Evolutionary conservation across 2,113 vertebrate genomes (phyloP).

Genomic region (Erpornis zantholeuca): DNA sequence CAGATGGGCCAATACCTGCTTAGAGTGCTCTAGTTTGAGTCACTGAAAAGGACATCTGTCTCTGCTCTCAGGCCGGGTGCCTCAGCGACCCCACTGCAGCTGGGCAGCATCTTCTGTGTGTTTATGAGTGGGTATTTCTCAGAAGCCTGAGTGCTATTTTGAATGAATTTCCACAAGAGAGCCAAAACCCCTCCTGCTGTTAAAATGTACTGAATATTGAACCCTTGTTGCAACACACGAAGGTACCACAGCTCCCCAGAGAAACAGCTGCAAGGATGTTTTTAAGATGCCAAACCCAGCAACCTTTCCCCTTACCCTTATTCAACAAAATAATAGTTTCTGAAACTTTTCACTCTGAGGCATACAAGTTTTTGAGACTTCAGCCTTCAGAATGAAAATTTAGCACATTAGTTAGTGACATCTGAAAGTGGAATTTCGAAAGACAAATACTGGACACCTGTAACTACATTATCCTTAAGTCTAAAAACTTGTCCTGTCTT

Average conservation of each 20-base stretch:
- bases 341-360: not conserved
- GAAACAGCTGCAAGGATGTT: not conserved
- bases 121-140: not conserved
- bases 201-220: not conserved
- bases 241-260: not conserved
- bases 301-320: not conserved
- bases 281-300: not conserved
- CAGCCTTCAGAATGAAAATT: not conserved
- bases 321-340: not conserved
- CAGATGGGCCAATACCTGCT: constrained; percentile 22
- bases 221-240: not conserved
- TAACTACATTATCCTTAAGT: not conserved
- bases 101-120: not conserved
- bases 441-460: not conserved
- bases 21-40: not conserved
- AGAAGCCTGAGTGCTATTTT: not conserved
- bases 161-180: not conserved
- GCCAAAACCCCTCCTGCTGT: not conserved
- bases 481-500: not conserved
- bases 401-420: not conserved
- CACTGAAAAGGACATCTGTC: constrained; percentile 9
- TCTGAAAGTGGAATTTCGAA: not conserved
- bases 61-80: not conserved
- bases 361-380: not conserved
- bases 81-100: not conserved